Evolutionary conservation across 2,113 vertebrate genomes (phyloP).

Genomic region (Crotalus horridus): DNA sequence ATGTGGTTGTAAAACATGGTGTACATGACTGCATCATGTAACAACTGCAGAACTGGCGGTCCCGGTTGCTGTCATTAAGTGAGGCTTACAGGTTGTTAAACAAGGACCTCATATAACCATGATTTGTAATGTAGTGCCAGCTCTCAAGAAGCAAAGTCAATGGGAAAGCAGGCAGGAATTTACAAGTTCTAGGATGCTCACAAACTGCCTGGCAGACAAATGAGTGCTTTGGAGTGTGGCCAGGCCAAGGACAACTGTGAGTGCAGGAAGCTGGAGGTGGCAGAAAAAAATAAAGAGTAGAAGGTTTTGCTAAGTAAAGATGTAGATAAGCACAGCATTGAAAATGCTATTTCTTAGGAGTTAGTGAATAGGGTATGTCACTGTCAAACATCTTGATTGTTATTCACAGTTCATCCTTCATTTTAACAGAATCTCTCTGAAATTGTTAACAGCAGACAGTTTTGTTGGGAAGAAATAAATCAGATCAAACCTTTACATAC

Average conservation of each 20-base stretch:
- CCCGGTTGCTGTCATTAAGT: not conserved
- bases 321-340: not conserved
- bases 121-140: not conserved
- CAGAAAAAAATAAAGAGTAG: not conserved
- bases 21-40: not conserved
- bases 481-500: slow-evolving; percentile 72
- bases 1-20: not conserved
- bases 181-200: not conserved
- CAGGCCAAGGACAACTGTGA: not conserved
- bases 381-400: not conserved
- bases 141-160: not conserved
- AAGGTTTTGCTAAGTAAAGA: not conserved
- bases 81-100: not conserved
- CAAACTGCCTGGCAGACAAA: not conserved
- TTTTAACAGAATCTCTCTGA: not conserved
- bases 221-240: not conserved
- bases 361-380: not conserved
- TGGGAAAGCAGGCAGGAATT: not conserved
- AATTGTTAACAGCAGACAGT: not conserved
- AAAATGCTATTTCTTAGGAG: not conserved
- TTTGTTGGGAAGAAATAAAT: slow-evolving; percentile 41
- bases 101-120: not conserved
- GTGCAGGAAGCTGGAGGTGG: not conserved
- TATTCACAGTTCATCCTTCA: not conserved
- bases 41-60: not conserved